Conservation (phyloP, 2,797 vertebrate species). For the Vultur gryphus region DNA sequence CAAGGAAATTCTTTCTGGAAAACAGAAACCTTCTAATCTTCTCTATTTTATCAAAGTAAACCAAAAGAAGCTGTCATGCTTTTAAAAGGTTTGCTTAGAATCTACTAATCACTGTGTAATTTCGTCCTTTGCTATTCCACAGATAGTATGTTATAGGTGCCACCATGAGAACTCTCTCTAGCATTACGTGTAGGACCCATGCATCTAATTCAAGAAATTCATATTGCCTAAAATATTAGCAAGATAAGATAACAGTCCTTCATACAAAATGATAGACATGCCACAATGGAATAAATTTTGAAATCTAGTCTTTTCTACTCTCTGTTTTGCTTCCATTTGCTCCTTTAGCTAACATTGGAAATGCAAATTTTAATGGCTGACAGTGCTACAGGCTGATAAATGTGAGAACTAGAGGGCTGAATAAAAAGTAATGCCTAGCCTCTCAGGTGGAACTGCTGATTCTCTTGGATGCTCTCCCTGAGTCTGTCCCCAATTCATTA, state of each 20-base stretch:
- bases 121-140: background rate
- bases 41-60: background rate
- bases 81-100: background rate
- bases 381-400: background rate
- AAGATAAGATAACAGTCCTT: background rate
- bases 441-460: slow-evolving; percentile 13
- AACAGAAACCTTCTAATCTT: background rate
- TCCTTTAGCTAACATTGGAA: background rate
- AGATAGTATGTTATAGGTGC: background rate
- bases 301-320: background rate
- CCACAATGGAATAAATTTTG: background rate
- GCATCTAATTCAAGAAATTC: background rate
- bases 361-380: background rate
- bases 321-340: background rate
- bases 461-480: background rate
- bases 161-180: background rate
- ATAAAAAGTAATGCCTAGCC: background rate
- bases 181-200: background rate
- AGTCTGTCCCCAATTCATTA: background rate
- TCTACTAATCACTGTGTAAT: background rate
- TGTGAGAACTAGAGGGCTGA: background rate
- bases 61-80: background rate
- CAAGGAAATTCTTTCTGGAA: background rate
- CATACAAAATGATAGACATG: background rate
- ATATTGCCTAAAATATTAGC: background rate